phyloP scores from a whole-genome alignment of 2,797 vertebrate species.

The Triplophysa yarkandensis region DNA sequence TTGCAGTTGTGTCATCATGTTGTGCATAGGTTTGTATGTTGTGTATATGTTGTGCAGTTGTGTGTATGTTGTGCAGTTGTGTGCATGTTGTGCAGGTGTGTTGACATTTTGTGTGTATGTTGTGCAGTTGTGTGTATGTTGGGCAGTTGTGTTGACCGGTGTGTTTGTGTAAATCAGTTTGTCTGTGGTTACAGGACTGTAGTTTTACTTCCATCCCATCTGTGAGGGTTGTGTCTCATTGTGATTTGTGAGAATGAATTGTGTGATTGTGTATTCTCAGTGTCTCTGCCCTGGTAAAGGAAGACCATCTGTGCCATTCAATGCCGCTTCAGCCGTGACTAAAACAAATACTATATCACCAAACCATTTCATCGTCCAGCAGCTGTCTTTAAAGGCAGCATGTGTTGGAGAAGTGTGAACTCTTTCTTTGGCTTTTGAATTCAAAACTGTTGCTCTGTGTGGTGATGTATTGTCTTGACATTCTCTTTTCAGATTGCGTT shows the following conservation, averaged over 20 bases:
- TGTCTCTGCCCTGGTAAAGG: constrained; percentile 22
- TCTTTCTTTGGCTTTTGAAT: neutral
- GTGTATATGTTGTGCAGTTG: no score
- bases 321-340: constrained; percentile 28
- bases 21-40: no score
- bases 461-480: neutral
- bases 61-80: neutral
- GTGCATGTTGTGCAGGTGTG: neutral
- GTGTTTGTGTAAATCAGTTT: constrained; percentile 30
- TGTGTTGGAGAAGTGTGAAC: constrained; percentile 8
- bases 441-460: neutral
- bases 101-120: no score
- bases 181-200: neutral
- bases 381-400: constrained; percentile 12
- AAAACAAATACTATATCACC: constrained; percentile 16
- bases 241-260: constrained; percentile 11
- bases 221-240: constrained; percentile 18
- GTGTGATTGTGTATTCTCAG: constrained; percentile 11
- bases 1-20: no score
- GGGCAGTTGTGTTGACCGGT: no score
- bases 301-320: constrained; percentile 28
- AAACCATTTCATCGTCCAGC: constrained; percentile 1
- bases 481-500: neutral
- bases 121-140: no score
- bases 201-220: constrained; percentile 16